Evolutionary conservation across 2,797 vertebrate species (phyloP), one percentile per base, ranked within the genome.

Genomic region (Epinephelus malabaricus): DNA sequence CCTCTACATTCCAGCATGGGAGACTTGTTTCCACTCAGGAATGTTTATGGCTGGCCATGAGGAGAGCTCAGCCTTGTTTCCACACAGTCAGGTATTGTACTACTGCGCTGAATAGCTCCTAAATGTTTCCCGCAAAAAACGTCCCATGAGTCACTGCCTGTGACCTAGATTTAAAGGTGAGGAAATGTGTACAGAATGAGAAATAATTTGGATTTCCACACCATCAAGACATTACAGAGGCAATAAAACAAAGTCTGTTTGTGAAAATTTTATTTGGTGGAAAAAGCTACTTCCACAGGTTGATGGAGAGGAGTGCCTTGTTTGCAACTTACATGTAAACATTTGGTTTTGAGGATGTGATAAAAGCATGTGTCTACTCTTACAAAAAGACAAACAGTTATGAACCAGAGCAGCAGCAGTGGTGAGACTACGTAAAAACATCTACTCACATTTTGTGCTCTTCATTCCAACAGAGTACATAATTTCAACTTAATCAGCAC

Each of bases 251-350:
- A 11, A 34, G 5, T 46, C 45, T 18, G 15, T 64, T 65, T 18
- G 30, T 21, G 12, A 49, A 73, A 38, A 82, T 27, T 73, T 85
- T 75, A 77, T 69, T 74, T 65, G 59, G 47, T 49, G 68, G 25
- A 61, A 73, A 81, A 75, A n/a, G 46, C 18, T 64, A 15, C 30
- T 56, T 51, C 18, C 50, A 49, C 50, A 76, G 2, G 21, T 63
- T 53, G 47, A 62, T 59, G 60, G 45, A 18, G 64, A 49, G 12
- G 14, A 54, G 54, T 21, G 49, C 55, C 60, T 54, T 40, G 43
- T 46, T 64, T 43, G 23, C 34, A 74, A 55, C 46, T 25, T 49
- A 58, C 54, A 78, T 71, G 81, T 87, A 84, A 88, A 88, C 76
- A 78, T 78, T 80, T 78, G 49, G 27, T 68, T 83, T 47, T 55